Conservation (phyloP, 1,140 invertebrate genomes). For the Nasonia vitripennis region DNA sequence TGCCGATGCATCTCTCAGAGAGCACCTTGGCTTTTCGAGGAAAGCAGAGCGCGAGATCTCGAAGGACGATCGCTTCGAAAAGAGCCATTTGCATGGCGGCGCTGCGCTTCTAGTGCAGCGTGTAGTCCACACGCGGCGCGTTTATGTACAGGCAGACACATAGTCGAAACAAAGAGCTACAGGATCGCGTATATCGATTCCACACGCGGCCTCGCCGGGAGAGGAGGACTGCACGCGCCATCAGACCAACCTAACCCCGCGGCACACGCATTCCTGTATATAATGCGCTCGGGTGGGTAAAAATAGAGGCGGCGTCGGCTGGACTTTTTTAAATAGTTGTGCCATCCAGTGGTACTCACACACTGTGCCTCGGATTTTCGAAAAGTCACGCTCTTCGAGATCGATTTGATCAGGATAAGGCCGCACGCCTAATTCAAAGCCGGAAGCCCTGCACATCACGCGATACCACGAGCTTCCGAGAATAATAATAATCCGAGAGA, state of each 20-base stretch:
- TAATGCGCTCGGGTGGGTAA: too few species aligned
- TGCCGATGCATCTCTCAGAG: background rate
- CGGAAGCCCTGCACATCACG: too few species aligned
- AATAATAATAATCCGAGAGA: background rate
- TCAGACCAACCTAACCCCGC: background rate
- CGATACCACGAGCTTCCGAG: too few species aligned
- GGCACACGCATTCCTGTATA: background rate
- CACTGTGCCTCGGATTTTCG: too few species aligned
- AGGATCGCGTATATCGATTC: background rate
- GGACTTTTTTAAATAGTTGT: too few species aligned
- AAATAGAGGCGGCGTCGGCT: background rate
- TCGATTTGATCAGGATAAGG: background rate
- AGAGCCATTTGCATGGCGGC: background rate
- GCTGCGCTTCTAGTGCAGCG: too few species aligned
- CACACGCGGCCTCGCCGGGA: background rate
- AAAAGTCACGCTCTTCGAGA: background rate
- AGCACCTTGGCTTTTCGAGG: too few species aligned
- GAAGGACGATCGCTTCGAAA: background rate
- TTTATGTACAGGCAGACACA: too few species aligned
- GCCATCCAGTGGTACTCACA: too few species aligned
- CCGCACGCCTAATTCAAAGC: background rate
- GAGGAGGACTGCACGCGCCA: too few species aligned
- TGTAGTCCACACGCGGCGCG: too few species aligned
- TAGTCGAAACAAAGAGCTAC: slow-evolving; percentile 1
- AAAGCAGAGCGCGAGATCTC: too few species aligned